phyloP scores from a whole-genome alignment of 2,113 vertebrate species.

The Alouatta palliata region DNA sequence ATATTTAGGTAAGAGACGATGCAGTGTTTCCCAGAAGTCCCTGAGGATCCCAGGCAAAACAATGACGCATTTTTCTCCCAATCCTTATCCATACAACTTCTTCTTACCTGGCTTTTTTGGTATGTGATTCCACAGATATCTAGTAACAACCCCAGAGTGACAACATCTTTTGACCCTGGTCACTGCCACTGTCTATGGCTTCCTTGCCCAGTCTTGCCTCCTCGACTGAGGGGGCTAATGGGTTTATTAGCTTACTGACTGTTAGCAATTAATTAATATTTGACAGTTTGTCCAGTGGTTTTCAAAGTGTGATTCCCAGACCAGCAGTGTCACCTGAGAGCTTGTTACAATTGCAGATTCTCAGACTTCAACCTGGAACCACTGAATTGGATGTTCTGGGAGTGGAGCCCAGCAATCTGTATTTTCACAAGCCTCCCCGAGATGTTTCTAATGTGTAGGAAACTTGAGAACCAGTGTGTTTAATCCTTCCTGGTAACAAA shows the following conservation, averaged over 20 bases:
- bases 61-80: background rate
- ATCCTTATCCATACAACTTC: background rate
- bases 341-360: background rate
- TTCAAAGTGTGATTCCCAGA: background rate
- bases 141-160: background rate
- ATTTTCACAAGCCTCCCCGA: background rate
- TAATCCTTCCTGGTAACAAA: background rate
- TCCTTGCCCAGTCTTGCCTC: background rate
- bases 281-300: background rate
- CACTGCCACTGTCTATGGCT: background rate
- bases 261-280: background rate
- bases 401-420: background rate
- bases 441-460: background rate
- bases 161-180: background rate
- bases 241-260: background rate
- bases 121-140: background rate
- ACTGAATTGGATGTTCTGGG: background rate
- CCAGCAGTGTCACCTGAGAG: background rate
- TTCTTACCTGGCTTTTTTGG: background rate
- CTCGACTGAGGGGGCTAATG: background rate
- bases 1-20: slow-evolving; percentile 12
- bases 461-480: background rate
- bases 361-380: background rate
- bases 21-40: background rate
- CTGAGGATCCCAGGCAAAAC: background rate